phyloP scores from a whole-genome alignment of 2,797 vertebrate species.

The Eptatretus atami region DNA sequence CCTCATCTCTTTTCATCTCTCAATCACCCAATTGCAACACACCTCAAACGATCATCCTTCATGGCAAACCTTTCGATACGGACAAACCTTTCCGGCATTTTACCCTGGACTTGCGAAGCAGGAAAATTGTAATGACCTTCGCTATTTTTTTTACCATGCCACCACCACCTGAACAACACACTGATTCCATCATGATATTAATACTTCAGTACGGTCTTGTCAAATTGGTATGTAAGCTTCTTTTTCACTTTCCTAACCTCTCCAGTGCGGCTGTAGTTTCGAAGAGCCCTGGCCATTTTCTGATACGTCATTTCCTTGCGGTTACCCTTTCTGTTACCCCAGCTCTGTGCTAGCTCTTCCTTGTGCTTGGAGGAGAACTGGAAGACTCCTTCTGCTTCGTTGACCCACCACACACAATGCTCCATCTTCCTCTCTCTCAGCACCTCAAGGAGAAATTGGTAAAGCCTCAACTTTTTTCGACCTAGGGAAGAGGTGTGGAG shows the following conservation, averaged over 20 bases:
- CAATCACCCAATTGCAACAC: too few species aligned
- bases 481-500: too few species aligned
- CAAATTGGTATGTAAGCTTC: conserved; percentile 96
- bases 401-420: conserved; percentile 90
- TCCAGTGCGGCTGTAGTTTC: conserved; percentile 97
- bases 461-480: conserved; percentile 62
- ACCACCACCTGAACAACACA: too few species aligned
- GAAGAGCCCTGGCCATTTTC: conserved; percentile 88
- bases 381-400: conserved; percentile 87
- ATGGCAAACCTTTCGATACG: too few species aligned
- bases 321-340: conserved; percentile 93
- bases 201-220: too few species aligned
- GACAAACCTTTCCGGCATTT: too few species aligned
- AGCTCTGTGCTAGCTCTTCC: conserved; percentile 63
- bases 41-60: too few species aligned
- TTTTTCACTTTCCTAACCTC: conserved; percentile 97
- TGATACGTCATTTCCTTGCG: conserved; percentile 99
- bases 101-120: too few species aligned
- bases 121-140: too few species aligned
- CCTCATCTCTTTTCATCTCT: too few species aligned
- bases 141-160: too few species aligned
- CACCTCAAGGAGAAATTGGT: conserved; percentile 61
- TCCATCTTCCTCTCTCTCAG: conserved; percentile 46
- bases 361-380: conserved; percentile 99
- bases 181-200: too few species aligned